Percentiles rank a stretch among this genome's conserved stretches.
phyloP scores from a whole-genome alignment of 2,797 vertebrate genomes.

The Cyprinella venusta region DNA sequence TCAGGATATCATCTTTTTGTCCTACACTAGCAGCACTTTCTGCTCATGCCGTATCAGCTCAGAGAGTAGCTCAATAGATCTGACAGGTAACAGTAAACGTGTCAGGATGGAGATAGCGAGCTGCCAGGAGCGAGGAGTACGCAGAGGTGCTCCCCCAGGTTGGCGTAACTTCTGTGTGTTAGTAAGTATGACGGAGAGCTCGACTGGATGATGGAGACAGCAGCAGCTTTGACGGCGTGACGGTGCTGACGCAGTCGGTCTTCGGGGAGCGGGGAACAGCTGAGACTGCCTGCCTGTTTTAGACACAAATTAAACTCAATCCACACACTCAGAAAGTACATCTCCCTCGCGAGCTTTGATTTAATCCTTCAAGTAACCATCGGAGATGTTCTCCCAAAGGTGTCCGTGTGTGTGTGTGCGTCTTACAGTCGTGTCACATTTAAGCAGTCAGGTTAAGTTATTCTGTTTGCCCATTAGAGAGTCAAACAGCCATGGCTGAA shows the following conservation, averaged over 20 bases:
- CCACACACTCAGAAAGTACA: slow-evolving; percentile 52
- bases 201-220: slow-evolving; percentile 16
- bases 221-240: slow-evolving; percentile 41
- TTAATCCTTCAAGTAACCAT: slow-evolving; percentile 53
- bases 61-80: neutral
- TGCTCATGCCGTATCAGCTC: neutral
- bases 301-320: slow-evolving; percentile 61
- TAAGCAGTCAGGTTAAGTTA: slow-evolving; percentile 33
- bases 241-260: slow-evolving; percentile 60
- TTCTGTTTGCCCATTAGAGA: slow-evolving; percentile 46
- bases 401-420: neutral
- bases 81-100: slow-evolving; percentile 38
- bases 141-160: slow-evolving; percentile 25
- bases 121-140: neutral
- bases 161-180: slow-evolving; percentile 29
- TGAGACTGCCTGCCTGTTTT: slow-evolving; percentile 64
- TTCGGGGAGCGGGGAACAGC: slow-evolving; percentile 66
- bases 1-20: neutral
- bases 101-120: slow-evolving; percentile 37
- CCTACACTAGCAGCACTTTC: neutral
- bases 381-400: slow-evolving; percentile 20
- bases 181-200: slow-evolving; percentile 40
- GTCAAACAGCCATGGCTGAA: slow-evolving; percentile 34
- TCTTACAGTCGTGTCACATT: slow-evolving; percentile 21
- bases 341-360: slow-evolving; percentile 58